Conservation (phyloP, 2,113 vertebrate species). For the Etia nguti region DNA sequence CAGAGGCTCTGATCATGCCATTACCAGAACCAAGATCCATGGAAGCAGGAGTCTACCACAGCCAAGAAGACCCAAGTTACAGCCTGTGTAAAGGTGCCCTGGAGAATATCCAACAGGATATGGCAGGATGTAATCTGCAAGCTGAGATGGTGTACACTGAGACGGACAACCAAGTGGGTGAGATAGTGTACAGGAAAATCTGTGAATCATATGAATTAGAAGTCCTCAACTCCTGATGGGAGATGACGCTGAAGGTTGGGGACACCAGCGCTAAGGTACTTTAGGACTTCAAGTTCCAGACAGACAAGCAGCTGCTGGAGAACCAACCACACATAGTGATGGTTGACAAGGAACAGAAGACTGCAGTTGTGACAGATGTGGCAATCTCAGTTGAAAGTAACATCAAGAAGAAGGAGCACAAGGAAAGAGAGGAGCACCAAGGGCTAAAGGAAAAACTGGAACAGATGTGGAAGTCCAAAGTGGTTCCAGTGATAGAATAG, state of each 20-base stretch:
- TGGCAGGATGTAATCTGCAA: background rate
- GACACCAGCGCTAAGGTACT: background rate
- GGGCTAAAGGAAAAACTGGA: background rate
- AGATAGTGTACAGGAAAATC: background rate
- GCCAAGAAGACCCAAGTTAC: background rate
- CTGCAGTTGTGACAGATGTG: background rate
- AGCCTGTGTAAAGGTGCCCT: background rate
- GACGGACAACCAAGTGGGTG: background rate
- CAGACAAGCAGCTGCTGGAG: background rate
- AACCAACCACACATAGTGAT: background rate
- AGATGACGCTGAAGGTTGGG: rapidly evolving
- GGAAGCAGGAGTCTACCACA: background rate
- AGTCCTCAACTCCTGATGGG: background rate
- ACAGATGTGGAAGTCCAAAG: background rate
- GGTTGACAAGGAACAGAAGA: background rate
- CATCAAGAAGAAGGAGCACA: background rate
- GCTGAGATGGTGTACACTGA: background rate
- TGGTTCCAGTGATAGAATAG: background rate
- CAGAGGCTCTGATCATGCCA: background rate
- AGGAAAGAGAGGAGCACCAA: background rate
- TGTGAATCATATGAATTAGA: background rate
- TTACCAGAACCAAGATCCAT: background rate
- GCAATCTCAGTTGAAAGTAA: background rate
- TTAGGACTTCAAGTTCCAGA: background rate
- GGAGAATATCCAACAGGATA: background rate